A percentile compares a stretch with the other conserved stretches of the same genome.
Evolutionary conservation across 2,113 vertebrate species (phyloP).

Genomic region (mouse (Mus musculus)): GRCm39 chr9:13501001-13501500

Average conservation of each 20-base stretch:
- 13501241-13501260: background rate
- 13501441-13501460: background rate
- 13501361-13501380: background rate
- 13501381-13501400: background rate
- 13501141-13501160: no score
- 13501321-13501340: background rate
- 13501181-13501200: no score
- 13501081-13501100: background rate
- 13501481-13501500: background rate
- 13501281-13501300: background rate
- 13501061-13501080: background rate
- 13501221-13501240: background rate
- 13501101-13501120: no score
- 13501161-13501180: no score
- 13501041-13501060: background rate
- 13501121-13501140: no score
- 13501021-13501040: background rate
- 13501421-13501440: no score
- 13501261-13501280: background rate
- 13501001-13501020: background rate
- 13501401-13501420: background rate
- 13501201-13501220: no score
- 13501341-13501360: background rate
- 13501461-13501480: background rate
- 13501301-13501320: background rate